phyloP scores from a whole-genome alignment of 2,888 invertebrate species.

The Apodemia hepburni region DNA sequence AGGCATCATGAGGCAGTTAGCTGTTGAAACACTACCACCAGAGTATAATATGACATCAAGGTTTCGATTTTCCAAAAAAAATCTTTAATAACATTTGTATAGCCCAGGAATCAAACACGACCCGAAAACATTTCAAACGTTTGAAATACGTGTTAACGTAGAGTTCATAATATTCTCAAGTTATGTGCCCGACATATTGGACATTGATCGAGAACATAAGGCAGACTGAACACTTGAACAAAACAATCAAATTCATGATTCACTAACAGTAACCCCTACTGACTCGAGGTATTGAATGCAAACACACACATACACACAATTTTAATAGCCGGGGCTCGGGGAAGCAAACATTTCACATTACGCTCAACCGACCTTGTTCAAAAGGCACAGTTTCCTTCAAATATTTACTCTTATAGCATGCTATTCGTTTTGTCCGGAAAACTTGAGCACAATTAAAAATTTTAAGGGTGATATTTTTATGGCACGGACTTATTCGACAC shows the following conservation, averaged over 20 bases:
- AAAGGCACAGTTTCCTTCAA: conserved; percentile 32
- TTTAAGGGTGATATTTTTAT: conserved; percentile 10
- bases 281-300: conserved; percentile 25
- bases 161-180: conserved; percentile 8
- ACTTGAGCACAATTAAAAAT: conserved; percentile 24
- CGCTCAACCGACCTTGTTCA: conserved; percentile 35
- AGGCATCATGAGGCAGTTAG: too few species aligned
- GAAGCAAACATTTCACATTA: conserved; percentile 28
- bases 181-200: conserved; percentile 27
- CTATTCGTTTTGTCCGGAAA: conserved; percentile 44
- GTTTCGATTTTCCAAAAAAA: too few species aligned
- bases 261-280: conserved; percentile 35
- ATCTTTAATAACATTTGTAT: too few species aligned
- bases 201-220: conserved; percentile 41
- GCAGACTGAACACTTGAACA: conserved; percentile 38
- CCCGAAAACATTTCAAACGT: too few species aligned
- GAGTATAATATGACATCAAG: too few species aligned
- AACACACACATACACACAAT: conserved; percentile 28
- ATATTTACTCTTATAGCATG: conserved; percentile 35
- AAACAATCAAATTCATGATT: conserved; percentile 45
- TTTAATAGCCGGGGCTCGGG: conserved; percentile 28
- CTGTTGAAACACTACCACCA: too few species aligned
- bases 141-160: neutral
- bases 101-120: too few species aligned
- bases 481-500: neutral